These are phyloP conservation scores for Chymomyza fuscimana DNA, from an alignment of 2,888 invertebrate species.

Conservation along the genomic window DNA sequence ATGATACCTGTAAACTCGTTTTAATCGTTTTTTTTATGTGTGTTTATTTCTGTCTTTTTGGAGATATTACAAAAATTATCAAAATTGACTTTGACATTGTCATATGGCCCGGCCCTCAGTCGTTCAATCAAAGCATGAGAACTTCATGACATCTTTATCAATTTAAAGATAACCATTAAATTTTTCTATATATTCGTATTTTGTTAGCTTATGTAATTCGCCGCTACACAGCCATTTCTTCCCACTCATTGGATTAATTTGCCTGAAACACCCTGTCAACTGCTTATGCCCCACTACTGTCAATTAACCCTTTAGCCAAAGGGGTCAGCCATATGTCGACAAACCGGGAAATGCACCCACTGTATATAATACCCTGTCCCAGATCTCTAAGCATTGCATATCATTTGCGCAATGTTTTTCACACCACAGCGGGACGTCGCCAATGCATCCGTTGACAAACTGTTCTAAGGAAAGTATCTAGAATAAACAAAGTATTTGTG, in stretches of 20 bases:
- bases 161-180: background rate
- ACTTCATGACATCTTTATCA: background rate
- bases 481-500: slow-evolving; percentile 1
- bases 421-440: slow-evolving; percentile 1
- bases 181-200: background rate
- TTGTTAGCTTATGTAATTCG: too few relatives aligned
- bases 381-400: background rate
- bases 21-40: too few relatives aligned
- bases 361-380: background rate
- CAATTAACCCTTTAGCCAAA: slow-evolving; percentile 1
- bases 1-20: too few relatives aligned
- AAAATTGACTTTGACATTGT: background rate
- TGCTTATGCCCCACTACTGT: background rate
- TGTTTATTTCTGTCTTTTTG: too few relatives aligned
- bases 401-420: background rate
- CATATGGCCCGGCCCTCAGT: background rate
- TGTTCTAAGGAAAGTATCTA: background rate
- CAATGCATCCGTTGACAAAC: slow-evolving; percentile 3
- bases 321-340: slow-evolving; percentile 1
- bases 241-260: background rate
- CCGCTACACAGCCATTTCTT: background rate
- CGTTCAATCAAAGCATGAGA: background rate
- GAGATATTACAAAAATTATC: background rate
- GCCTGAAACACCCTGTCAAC: background rate
- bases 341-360: background rate